Conservation (phyloP, 2,797 vertebrate genomes). For the Morelia viridis region DNA sequence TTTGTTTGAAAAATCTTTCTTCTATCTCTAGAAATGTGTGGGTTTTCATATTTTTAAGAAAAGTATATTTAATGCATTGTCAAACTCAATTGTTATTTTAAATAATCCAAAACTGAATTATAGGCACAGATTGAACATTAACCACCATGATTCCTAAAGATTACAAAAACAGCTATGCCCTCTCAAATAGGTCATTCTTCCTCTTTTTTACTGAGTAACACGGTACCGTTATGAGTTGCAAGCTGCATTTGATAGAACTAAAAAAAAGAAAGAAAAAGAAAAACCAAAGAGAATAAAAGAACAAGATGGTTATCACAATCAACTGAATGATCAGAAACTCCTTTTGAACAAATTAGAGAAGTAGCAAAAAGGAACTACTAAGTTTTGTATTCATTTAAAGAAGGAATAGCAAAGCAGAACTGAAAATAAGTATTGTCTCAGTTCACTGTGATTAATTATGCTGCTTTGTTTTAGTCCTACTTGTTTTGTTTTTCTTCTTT, state of each 20-base stretch:
- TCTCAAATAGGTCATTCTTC: background rate
- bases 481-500: conserved; percentile 41
- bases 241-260: conserved; percentile 19
- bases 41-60: background rate
- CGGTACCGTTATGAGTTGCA: background rate
- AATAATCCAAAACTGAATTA: conserved; percentile 8
- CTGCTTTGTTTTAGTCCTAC: conserved; percentile 45
- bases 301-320: background rate
- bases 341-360: conserved; percentile 39
- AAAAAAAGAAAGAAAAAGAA: conserved; percentile 26
- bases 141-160: conserved; percentile 7
- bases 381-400: conserved; percentile 38
- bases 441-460: conserved; percentile 59
- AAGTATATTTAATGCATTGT: conserved; percentile 1
- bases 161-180: background rate
- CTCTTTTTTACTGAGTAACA: background rate
- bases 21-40: background rate
- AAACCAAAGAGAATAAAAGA: background rate
- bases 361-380: conserved; percentile 1
- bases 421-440: conserved; percentile 47
- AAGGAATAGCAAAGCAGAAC: conserved; percentile 15
- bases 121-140: background rate
- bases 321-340: conserved; percentile 28
- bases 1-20: background rate
- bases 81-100: conserved; percentile 4